phyloP scores from a whole-genome alignment of 2,113 vertebrate genomes.

The Tyto alba region DNA sequence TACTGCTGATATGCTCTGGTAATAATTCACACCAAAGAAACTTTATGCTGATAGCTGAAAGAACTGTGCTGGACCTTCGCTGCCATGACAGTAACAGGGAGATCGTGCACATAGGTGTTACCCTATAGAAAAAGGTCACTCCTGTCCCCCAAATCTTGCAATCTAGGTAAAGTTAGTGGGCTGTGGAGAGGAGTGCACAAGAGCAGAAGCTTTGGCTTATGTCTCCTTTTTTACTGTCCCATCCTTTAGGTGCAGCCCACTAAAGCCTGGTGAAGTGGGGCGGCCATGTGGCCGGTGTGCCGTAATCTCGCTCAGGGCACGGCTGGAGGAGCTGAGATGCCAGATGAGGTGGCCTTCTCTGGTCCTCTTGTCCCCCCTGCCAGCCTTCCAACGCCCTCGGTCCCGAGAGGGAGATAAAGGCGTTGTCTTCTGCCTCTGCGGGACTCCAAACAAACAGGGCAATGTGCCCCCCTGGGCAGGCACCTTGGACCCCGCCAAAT shows the following conservation, averaged over 20 bases:
- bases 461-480: slow-evolving; percentile 60
- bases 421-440: neutral
- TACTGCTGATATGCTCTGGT: neutral
- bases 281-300: neutral
- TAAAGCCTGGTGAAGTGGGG: neutral
- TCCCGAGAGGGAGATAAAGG: neutral
- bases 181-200: neutral
- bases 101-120: fast-evolving
- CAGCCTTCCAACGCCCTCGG: neutral
- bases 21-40: neutral
- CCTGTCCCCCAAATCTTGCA: neutral
- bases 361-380: neutral
- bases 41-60: neutral
- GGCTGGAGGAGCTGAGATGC: neutral
- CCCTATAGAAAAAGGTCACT: neutral
- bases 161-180: fast-evolving
- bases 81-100: fast-evolving
- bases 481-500: slow-evolving; percentile 61
- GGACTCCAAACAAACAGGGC: slow-evolving; percentile 59
- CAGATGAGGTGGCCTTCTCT: neutral
- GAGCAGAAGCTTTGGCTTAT: neutral
- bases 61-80: neutral
- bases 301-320: fast-evolving
- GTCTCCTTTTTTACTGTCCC: neutral
- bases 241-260: neutral